These are phyloP conservation scores for Rhingia rostrata DNA, from an alignment of 2,888 invertebrate genomes.

Conservation along the genomic window DNA sequence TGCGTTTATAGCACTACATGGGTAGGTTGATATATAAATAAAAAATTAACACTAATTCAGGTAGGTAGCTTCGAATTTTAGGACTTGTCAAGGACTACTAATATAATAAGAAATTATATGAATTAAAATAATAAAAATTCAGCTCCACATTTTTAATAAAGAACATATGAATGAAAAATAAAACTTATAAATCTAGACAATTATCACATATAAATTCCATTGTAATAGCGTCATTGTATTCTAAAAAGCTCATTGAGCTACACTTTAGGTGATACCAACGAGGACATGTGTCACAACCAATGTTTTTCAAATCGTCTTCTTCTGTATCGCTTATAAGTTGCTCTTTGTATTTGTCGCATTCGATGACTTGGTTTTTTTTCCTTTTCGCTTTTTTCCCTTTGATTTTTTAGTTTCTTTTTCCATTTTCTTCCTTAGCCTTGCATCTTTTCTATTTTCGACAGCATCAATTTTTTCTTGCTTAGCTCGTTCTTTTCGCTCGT, in stretches of 20 bases:
- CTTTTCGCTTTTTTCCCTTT: neutral
- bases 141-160: neutral
- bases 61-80: neutral
- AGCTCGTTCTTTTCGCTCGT: conserved; percentile 4
- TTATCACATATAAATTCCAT: neutral
- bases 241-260: neutral
- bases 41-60: neutral
- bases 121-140: conserved; percentile 3
- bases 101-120: neutral
- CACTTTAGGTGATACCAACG: conserved; percentile 1
- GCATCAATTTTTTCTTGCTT: conserved; percentile 17
- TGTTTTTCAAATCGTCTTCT: conserved; percentile 7
- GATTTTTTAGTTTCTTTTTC: conserved; percentile 12
- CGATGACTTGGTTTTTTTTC: conserved; percentile 5
- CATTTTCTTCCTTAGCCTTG: neutral
- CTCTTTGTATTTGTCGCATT: neutral
- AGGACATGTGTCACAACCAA: conserved; percentile 15
- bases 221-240: neutral
- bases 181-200: neutral
- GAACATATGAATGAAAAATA: neutral
- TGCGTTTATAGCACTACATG: neutral
- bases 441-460: conserved; percentile 17
- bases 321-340: conserved; percentile 7
- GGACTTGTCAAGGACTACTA: neutral
- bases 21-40: neutral